phyloP scores from a whole-genome alignment of 2,888 invertebrate genomes.

The Empis livida region DNA sequence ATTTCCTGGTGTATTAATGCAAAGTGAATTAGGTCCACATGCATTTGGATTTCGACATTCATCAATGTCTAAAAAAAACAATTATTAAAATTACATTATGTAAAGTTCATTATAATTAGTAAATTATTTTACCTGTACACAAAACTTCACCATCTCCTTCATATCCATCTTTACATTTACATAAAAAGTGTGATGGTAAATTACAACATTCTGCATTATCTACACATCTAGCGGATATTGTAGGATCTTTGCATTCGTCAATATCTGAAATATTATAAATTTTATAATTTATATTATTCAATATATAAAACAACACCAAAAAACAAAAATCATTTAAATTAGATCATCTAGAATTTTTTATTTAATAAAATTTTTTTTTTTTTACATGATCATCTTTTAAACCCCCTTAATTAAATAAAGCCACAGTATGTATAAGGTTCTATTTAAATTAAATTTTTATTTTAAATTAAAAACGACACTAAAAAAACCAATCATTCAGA shows the following conservation, averaged over 20 bases:
- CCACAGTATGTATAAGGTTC: too few relatives aligned
- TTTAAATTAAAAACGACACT: too few relatives aligned
- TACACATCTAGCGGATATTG: constrained; percentile 71
- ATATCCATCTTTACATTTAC: constrained; percentile 84
- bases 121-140: constrained; percentile 53
- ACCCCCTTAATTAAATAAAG: too few relatives aligned
- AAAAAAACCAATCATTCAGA: too few relatives aligned
- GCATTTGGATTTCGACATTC: constrained; percentile 72
- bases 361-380: too few relatives aligned
- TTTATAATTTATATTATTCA: too few relatives aligned
- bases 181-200: constrained; percentile 84
- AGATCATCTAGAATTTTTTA: too few relatives aligned
- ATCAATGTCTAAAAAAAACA: constrained; percentile 56
- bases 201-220: constrained; percentile 90
- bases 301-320: too few relatives aligned
- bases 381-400: too few relatives aligned
- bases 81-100: background rate
- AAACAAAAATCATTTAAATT: too few relatives aligned
- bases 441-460: too few relatives aligned
- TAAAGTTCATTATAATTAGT: too few relatives aligned
- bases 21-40: constrained; percentile 69
- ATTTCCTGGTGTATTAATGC: constrained; percentile 75
- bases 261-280: constrained; percentile 48
- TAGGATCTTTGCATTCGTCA: constrained; percentile 86
- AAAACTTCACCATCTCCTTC: constrained; percentile 82